Base-by-base conservation (phyloP, 2,888 invertebrate genomes). In the Lordiphosa andalusiaca region DNA sequence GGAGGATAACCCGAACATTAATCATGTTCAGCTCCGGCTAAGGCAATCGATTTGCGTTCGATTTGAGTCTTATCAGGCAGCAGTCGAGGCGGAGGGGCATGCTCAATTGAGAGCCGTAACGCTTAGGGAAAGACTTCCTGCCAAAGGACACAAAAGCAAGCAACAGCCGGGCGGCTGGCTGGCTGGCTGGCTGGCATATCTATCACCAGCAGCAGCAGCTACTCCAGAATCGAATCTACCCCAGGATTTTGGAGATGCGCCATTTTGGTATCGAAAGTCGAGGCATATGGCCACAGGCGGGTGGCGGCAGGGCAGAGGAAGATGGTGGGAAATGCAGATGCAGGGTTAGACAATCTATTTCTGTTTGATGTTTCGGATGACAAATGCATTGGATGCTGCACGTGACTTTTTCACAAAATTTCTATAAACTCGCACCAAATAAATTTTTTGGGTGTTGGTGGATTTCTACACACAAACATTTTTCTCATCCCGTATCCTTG, bases 81-180 rank as follows among this genome's bases (percentile, higher is more conserved):
- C 61, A 63, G 58, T 61, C 42, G 62, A 53, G 36, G 46, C 16
- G 10, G 12, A 19, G 40, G 51, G 60, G 58, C 82, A 61, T 70
- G 83, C 70, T 68, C 83, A 82, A 82, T 78, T 77, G 73, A 69
- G 70, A 69, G 73, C 53, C 70, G 80, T 75, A 69, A 75, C 76
- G 73, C 70, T 60, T 64, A 58, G 61, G 40, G 46, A 63, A 53
- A 50, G 60, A 46, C 58, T 66, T 78, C 65, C 66, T 71, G 71
- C 57, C 66, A 47, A 51, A 71, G 78, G 77, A 76, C 71, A 58
- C 21, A 48, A 50, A 56, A 53, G 49, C 48, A 36, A 41, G 51
- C 37, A 13, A 30, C 30, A 30, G 30, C 30, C 30, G 30, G 30
- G 9, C 30, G 30, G 9, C 30, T n/a, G n/a, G n/a, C n/a, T n/a